Conservation (phyloP, 2,888 invertebrate species). For the Pycnomerus fuliginosus region DNA sequence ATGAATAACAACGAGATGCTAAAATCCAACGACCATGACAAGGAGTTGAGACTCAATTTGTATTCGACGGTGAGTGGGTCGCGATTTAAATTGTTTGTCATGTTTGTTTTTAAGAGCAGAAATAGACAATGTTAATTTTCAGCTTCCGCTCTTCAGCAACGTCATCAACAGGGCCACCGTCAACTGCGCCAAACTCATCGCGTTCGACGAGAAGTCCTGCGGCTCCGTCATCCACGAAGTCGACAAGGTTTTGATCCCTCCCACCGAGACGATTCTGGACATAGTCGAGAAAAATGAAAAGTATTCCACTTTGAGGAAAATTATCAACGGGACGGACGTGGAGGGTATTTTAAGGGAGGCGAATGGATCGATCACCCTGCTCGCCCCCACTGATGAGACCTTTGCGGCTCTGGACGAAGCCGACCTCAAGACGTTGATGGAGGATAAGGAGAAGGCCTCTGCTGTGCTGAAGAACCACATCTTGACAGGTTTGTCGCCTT, state of each 20-base stretch:
- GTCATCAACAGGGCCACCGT: constrained; percentile 63
- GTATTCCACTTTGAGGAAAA: constrained; percentile 52
- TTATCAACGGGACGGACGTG: constrained; percentile 54
- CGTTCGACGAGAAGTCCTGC: constrained; percentile 65
- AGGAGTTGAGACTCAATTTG: constrained; percentile 60
- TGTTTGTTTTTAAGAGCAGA: not conserved
- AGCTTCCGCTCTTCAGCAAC: constrained; percentile 59
- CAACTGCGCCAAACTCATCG: constrained; percentile 65
- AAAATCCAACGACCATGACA: constrained; percentile 51
- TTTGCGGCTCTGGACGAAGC: constrained; percentile 55
- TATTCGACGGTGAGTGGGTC: constrained; percentile 57
- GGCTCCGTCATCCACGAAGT: constrained; percentile 68
- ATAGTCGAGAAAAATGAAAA: constrained; percentile 52
- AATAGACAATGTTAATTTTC: constrained; percentile 23
- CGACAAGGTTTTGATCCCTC: constrained; percentile 59
- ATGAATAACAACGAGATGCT: constrained; percentile 58
- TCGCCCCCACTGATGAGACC: constrained; percentile 61
- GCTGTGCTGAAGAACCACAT: constrained; percentile 57
- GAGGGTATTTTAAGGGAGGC: constrained; percentile 52
- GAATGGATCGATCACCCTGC: constrained; percentile 56
- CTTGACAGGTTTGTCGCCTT: constrained; percentile 51
- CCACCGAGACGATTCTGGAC: constrained; percentile 55
- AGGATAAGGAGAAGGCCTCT: constrained; percentile 55
- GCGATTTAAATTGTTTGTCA: not conserved
- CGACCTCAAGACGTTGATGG: constrained; percentile 51